Evolutionary conservation across 2,888 invertebrate genomes (phyloP).

Genomic region (Drosophila mayaguana): DNA sequence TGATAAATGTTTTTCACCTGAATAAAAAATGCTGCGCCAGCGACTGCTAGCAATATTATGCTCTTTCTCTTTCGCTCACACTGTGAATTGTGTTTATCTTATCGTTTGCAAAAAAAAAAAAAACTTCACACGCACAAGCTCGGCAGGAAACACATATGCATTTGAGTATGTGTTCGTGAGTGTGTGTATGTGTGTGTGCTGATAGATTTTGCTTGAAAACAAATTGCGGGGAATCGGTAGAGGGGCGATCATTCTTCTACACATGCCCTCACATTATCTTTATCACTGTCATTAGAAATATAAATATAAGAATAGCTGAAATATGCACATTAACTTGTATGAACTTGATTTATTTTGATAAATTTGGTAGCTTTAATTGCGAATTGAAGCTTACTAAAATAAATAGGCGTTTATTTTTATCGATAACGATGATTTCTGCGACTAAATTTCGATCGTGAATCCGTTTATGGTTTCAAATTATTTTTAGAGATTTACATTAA

Average conservation of each 20-base stretch:
- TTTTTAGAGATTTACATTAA: background rate
- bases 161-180: no score
- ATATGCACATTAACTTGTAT: constrained; percentile 18
- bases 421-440: background rate
- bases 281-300: constrained; percentile 13
- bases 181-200: background rate
- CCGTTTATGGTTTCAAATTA: background rate
- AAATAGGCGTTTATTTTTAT: background rate
- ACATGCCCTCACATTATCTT: background rate
- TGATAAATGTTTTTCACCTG: constrained; percentile 65
- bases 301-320: constrained; percentile 43
- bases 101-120: constrained; percentile 53
- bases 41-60: constrained; percentile 24
- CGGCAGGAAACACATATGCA: constrained; percentile 30
- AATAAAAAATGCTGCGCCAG: constrained; percentile 32
- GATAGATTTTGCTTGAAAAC: constrained; percentile 11
- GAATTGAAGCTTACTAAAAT: constrained; percentile 6
- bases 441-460: background rate
- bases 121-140: constrained; percentile 36
- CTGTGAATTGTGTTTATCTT: constrained; percentile 59
- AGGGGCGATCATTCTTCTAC: constrained; percentile 8
- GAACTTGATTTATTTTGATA: constrained; percentile 42
- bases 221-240: constrained; percentile 3
- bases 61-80: constrained; percentile 15
- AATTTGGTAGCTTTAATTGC: constrained; percentile 2